A percentile compares a stretch with the other conserved stretches of the same genome.
Conservation (phyloP, 2,797 vertebrate genomes). For the Galaxias olidus region DNA sequence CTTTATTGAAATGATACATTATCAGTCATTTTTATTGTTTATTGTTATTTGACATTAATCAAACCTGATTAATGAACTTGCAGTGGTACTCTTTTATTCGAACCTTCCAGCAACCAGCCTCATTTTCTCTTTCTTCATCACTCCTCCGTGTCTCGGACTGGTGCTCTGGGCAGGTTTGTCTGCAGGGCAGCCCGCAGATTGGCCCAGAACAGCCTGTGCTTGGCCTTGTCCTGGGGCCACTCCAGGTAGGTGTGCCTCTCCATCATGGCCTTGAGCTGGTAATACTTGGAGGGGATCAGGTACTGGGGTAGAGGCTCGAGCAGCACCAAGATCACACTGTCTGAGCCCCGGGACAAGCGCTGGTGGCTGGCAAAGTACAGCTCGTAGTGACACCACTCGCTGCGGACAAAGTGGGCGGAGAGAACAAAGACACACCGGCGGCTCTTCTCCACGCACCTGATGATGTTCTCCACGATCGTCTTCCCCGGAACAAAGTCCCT, state of each 20-base stretch:
- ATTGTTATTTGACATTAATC: too few species aligned
- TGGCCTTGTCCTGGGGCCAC: conserved; percentile 84
- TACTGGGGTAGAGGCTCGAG: conserved; percentile 83
- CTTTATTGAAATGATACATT: too few species aligned
- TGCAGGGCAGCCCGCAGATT: conserved; percentile 83
- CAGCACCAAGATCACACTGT: conserved; percentile 85
- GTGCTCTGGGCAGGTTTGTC: conserved; percentile 49
- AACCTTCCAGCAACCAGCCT: neutral
- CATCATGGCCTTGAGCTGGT: conserved; percentile 86
- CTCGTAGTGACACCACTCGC: conserved; percentile 94
- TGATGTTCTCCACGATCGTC: conserved; percentile 87
- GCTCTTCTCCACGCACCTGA: conserved; percentile 86
- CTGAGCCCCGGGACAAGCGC: conserved; percentile 69
- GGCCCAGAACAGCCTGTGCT: conserved; percentile 84
- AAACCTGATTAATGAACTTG: too few species aligned
- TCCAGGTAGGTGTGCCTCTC: conserved; percentile 82
- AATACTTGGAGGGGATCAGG: conserved; percentile 83
- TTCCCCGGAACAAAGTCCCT: conserved; percentile 86
- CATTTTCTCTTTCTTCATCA: conserved; percentile 12
- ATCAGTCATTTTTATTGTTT: too few species aligned
- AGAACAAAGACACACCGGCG: conserved; percentile 86
- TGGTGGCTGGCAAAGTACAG: conserved; percentile 92
- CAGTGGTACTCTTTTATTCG: too few species aligned
- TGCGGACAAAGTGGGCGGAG: conserved; percentile 88
- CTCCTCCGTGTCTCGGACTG: conserved; percentile 14